These are phyloP conservation scores for Archilochus colubris DNA, from an alignment of 2,113 vertebrate species.

Conservation along the genomic window DNA sequence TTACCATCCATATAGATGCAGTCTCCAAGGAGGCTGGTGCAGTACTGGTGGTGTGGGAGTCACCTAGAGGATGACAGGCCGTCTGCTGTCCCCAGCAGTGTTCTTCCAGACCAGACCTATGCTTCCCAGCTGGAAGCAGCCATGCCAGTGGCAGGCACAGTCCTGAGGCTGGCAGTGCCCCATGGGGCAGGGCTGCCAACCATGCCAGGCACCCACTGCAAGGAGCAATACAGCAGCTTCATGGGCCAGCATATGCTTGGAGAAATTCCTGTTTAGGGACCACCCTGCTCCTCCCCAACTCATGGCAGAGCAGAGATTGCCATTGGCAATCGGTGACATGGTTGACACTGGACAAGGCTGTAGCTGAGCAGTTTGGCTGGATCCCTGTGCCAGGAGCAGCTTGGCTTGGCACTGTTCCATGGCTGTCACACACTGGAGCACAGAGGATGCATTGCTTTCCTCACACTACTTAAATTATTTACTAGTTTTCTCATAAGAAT, in stretches of 20 bases:
- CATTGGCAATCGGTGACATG: background rate
- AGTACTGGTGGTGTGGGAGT: background rate
- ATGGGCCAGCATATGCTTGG: background rate
- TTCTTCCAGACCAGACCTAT: background rate
- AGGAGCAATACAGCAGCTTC: background rate
- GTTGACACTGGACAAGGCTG: background rate
- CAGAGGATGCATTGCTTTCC: conserved; percentile 10
- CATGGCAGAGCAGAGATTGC: background rate
- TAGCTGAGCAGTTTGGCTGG: background rate
- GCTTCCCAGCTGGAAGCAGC: background rate
- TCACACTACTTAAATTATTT: conserved; percentile 76
- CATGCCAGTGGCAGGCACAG: rapidly evolving
- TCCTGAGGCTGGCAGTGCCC: background rate
- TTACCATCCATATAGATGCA: background rate
- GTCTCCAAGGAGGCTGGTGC: background rate
- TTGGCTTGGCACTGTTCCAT: background rate
- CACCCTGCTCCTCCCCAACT: background rate
- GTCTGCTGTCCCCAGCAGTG: background rate
- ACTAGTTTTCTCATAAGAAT: conserved; percentile 30
- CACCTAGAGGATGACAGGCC: background rate
- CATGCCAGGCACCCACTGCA: background rate
- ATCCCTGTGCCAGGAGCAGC: background rate
- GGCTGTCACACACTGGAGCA: conserved; percentile 49
- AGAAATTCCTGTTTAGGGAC: background rate
- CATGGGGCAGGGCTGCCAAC: background rate